These are phyloP conservation scores for Drosophila picticornis DNA, from an alignment of 2,888 invertebrate genomes.

Conservation along the genomic window DNA sequence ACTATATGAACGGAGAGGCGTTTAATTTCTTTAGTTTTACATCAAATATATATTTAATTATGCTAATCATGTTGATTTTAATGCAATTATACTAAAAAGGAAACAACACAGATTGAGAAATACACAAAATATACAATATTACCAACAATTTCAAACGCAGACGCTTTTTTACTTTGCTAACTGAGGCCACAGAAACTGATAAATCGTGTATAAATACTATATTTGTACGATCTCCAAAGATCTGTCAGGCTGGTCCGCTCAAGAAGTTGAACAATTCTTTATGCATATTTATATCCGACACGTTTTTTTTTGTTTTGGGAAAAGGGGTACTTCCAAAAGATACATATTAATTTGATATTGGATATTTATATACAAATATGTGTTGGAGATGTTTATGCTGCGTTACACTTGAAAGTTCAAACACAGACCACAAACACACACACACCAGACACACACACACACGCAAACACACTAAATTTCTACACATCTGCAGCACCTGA, in stretches of 20 bases:
- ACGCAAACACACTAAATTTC: constrained; percentile 26
- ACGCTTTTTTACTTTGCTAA: constrained; percentile 27
- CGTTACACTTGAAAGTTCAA: constrained; percentile 14
- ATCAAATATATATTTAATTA: constrained; percentile 64
- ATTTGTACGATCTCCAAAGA: constrained; percentile 1
- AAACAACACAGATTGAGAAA: constrained; percentile 71
- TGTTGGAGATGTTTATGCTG: constrained; percentile 13
- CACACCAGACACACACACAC: neutral
- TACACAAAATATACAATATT: constrained; percentile 61
- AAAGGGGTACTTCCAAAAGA: constrained; percentile 25
- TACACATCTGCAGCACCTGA: constrained; percentile 37
- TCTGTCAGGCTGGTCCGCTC: constrained; percentile 15
- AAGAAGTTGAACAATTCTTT: constrained; percentile 1
- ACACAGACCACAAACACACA: neutral
- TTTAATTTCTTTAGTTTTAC: constrained; percentile 64
- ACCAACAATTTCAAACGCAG: constrained; percentile 44
- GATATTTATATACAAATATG: neutral
- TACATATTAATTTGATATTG: constrained; percentile 23
- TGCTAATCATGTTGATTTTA: constrained; percentile 69
- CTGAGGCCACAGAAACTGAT: neutral
- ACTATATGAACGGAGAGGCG: constrained; percentile 36
- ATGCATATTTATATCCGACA: neutral
- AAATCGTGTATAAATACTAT: neutral
- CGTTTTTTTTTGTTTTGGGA: constrained; percentile 15
- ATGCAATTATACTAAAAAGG: constrained; percentile 74